A percentile compares a stretch with the other conserved stretches of the same genome.
Conservation (phyloP, 2,888 invertebrate species). For the Oeneis ivallda region DNA sequence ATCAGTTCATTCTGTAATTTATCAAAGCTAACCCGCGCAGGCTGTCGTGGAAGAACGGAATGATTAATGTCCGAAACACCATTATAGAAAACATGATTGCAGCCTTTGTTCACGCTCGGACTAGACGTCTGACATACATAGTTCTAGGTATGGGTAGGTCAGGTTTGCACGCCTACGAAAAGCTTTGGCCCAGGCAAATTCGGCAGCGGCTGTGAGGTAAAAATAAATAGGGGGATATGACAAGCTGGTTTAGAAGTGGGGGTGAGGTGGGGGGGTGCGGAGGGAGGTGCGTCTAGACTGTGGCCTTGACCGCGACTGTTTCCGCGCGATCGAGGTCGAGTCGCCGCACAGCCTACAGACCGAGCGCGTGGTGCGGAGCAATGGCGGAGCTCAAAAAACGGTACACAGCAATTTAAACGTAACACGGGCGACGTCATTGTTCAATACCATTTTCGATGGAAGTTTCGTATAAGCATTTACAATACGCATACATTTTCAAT, state of each 20-base stretch:
- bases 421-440: constrained; percentile 22
- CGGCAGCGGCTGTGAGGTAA: constrained; percentile 55
- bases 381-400: constrained; percentile 37
- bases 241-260: constrained; percentile 33
- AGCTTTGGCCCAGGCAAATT: constrained; percentile 63
- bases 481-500: background rate
- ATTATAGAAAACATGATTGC: constrained; percentile 24
- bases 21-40: constrained; percentile 24
- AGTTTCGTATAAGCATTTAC: background rate
- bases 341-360: constrained; percentile 72
- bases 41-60: constrained; percentile 23
- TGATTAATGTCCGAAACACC: constrained; percentile 32
- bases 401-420: constrained; percentile 33
- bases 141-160: constrained; percentile 55
- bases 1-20: constrained; percentile 35
- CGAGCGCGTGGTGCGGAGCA: constrained; percentile 58
- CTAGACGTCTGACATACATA: constrained; percentile 33
- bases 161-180: constrained; percentile 47
- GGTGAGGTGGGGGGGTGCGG: constrained; percentile 46
- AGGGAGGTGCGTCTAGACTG: constrained; percentile 71
- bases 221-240: constrained; percentile 57
- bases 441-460: background rate
- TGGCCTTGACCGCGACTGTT: constrained; percentile 79
- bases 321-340: constrained; percentile 74
- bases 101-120: constrained; percentile 26